phyloP scores from a whole-genome alignment of 2,888 invertebrate genomes.

The Miltochrista miniata region DNA sequence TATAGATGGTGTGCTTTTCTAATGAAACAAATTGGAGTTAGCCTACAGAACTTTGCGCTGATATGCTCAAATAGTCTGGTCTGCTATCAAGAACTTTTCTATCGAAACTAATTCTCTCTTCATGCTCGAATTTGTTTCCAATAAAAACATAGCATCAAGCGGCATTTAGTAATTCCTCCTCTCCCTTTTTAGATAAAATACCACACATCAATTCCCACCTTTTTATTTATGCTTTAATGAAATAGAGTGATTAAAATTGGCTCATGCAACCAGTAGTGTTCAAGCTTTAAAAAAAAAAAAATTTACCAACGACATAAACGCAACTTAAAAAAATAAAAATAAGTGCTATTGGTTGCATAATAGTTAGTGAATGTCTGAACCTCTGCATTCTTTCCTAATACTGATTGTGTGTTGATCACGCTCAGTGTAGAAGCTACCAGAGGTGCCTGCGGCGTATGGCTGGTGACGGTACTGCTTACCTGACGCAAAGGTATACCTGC shows the following conservation, averaged over 20 bases:
- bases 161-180: not conserved
- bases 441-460: slow-evolving; percentile 54
- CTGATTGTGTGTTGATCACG: slow-evolving; percentile 62
- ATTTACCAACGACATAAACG: slow-evolving; percentile 39
- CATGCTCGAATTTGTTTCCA: not conserved
- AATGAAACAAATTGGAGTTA: too few relatives aligned
- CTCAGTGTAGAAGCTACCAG: slow-evolving; percentile 64
- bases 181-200: not conserved
- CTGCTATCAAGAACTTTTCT: too few relatives aligned
- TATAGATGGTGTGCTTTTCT: too few relatives aligned
- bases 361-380: slow-evolving; percentile 77
- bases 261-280: slow-evolving; percentile 26
- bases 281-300: slow-evolving; percentile 15
- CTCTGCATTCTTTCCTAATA: slow-evolving; percentile 83
- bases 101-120: too few relatives aligned
- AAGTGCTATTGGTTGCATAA: slow-evolving; percentile 34
- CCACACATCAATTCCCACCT: not conserved
- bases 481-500: slow-evolving; percentile 90
- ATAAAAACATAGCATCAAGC: not conserved
- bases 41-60: too few relatives aligned
- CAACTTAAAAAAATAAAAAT: slow-evolving; percentile 40
- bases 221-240: not conserved
- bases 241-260: not conserved
- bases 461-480: slow-evolving; percentile 82
- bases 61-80: too few relatives aligned